phyloP scores from a whole-genome alignment of 1,140 invertebrate genomes.

The Brachionus plicatilis region DNA sequence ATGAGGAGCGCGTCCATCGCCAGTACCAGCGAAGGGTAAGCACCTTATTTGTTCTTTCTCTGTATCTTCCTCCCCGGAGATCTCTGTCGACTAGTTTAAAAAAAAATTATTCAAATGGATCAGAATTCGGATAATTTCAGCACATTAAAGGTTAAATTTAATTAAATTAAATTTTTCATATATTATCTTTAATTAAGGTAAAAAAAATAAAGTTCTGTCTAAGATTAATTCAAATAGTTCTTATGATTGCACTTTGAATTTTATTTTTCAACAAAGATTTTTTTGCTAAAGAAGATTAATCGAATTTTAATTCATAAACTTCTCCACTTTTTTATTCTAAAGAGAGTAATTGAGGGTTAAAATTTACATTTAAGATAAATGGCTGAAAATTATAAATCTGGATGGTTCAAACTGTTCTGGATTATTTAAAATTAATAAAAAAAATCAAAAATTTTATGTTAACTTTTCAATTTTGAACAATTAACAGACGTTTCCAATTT shows the following conservation, averaged over 20 bases:
- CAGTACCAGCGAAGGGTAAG: constrained; percentile 11
- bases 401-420: background rate
- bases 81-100: background rate
- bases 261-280: background rate
- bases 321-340: background rate
- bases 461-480: background rate
- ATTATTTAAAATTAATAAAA: background rate
- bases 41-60: background rate
- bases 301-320: background rate
- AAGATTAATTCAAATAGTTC: background rate
- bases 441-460: background rate
- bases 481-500: background rate
- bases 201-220: background rate
- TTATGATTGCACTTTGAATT: background rate
- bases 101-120: background rate
- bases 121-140: background rate
- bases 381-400: background rate
- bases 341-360: background rate
- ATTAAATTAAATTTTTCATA: background rate
- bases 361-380: background rate
- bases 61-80: background rate
- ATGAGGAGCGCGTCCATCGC: constrained; percentile 20
- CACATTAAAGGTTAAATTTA: background rate
- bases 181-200: background rate
- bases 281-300: background rate